Evolutionary conservation across 1,140 invertebrate species (phyloP).

Genomic region (Scylla paramamosain): DNA sequence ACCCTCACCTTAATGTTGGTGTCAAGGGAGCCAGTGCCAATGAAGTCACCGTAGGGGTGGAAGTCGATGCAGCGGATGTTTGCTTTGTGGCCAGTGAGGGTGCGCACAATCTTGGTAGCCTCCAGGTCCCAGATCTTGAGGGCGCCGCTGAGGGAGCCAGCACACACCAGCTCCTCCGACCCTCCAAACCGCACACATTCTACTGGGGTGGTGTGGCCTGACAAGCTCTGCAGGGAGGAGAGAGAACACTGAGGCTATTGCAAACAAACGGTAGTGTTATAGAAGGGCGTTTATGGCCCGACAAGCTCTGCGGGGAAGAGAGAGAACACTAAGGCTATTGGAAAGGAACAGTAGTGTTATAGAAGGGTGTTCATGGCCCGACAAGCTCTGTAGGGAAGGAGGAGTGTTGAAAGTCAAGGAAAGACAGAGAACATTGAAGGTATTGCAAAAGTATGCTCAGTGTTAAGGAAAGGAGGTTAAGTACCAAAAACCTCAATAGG

Average conservation of each 20-base stretch:
- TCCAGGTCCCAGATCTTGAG: conserved; percentile 98
- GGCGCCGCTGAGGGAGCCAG: conserved; percentile 95
- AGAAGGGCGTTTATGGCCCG: too few relatives aligned
- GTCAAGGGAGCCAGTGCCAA: conserved; percentile 95
- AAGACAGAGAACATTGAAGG: too few relatives aligned
- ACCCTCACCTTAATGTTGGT: conserved; percentile 88
- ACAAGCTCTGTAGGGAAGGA: too few relatives aligned
- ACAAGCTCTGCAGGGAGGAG: conserved; percentile 87
- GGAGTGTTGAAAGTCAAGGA: too few relatives aligned
- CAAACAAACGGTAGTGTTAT: too few relatives aligned
- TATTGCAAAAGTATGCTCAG: too few relatives aligned
- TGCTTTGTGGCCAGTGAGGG: conserved; percentile 95
- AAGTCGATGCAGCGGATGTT: conserved; percentile 96
- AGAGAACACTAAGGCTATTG: neutral
- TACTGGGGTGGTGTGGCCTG: conserved; percentile 94
- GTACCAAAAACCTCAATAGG: too few relatives aligned
- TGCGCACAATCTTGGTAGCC: conserved; percentile 93
- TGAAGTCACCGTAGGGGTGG: conserved; percentile 96
- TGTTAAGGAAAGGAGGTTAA: too few relatives aligned
- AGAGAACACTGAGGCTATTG: neutral
- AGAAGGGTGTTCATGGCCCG: too few relatives aligned
- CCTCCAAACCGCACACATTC: conserved; percentile 97
- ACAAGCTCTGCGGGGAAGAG: neutral
- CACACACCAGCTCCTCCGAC: conserved; percentile 96
- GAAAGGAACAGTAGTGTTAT: too few relatives aligned